These are phyloP conservation scores for Metalampra italica DNA, from an alignment of 2,888 invertebrate species.

Conservation along the genomic window DNA sequence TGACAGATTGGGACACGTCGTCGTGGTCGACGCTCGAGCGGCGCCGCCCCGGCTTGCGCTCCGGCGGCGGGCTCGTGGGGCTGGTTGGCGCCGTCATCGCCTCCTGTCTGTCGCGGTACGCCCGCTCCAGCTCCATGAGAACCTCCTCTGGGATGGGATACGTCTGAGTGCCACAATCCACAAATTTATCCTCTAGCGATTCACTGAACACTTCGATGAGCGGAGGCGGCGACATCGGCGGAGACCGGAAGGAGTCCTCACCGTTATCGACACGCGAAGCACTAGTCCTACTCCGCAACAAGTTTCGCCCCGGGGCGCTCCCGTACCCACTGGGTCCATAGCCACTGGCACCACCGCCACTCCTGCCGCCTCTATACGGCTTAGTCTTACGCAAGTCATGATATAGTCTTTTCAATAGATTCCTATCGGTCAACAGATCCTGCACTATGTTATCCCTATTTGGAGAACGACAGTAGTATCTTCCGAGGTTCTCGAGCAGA, in stretches of 20 bases:
- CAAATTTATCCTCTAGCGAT: constrained; percentile 73
- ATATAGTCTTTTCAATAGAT: constrained; percentile 84
- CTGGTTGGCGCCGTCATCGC: constrained; percentile 62
- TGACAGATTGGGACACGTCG: constrained; percentile 91
- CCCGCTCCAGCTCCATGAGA: constrained; percentile 67
- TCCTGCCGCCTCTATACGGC: constrained; percentile 63
- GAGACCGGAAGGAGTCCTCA: constrained; percentile 49
- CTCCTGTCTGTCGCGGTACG: constrained; percentile 62
- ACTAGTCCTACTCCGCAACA: constrained; percentile 43
- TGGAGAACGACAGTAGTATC: constrained; percentile 82
- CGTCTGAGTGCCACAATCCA: constrained; percentile 81
- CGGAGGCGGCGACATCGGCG: constrained; percentile 80
- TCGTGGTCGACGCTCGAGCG: constrained; percentile 90
- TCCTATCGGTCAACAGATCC: constrained; percentile 85
- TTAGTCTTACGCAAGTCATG: constrained; percentile 85
- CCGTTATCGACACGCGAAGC: constrained; percentile 41
- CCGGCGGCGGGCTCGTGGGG: constrained; percentile 55
- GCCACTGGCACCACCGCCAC: constrained; percentile 57
- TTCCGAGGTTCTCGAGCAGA: constrained; percentile 81
- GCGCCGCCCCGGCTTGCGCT: constrained; percentile 71
- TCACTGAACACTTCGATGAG: constrained; percentile 83
- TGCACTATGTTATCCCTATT: constrained; percentile 84
- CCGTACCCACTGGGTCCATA: constrained; percentile 47
- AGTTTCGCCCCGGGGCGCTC: constrained; percentile 67
- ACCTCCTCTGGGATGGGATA: constrained; percentile 77